Evolutionary conservation across 2,888 invertebrate species (phyloP).

Genomic region (Junonia oenone): DNA sequence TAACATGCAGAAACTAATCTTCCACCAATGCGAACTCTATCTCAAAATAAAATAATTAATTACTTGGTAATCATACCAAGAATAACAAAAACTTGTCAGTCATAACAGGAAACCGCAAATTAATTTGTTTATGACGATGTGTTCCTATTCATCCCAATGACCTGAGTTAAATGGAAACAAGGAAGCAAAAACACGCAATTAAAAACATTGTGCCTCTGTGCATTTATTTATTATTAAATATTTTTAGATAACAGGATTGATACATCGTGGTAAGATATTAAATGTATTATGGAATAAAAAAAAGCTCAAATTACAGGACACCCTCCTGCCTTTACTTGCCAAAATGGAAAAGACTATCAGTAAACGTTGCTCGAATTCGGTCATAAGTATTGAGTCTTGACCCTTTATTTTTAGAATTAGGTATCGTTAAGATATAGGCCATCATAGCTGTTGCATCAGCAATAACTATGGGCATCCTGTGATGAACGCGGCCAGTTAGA

Average conservation of each 20-base stretch:
- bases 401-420: not conserved
- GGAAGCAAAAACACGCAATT: not conserved
- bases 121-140: not conserved
- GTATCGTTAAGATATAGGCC: constrained; percentile 19
- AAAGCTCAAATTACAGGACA: no score
- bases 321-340: no score
- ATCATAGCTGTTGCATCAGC: constrained; percentile 15
- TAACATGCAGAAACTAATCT: no score
- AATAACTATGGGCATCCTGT: constrained; percentile 51
- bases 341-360: no score
- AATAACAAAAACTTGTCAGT: not conserved
- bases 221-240: not conserved
- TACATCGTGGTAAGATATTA: no score
- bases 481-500: constrained; percentile 43
- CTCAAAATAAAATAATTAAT: no score
- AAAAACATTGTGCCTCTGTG: not conserved
- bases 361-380: not conserved
- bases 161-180: not conserved
- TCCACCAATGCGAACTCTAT: not conserved
- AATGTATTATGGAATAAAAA: no score
- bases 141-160: not conserved
- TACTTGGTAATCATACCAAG: not conserved
- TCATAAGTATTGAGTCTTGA: not conserved
- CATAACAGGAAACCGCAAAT: not conserved
- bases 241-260: no score